Percentiles rank a stretch among this genome's conserved stretches.
These are phyloP conservation scores for Piaya cayana DNA, from an alignment of 2,113 vertebrate genomes.

Conservation along the genomic window DNA sequence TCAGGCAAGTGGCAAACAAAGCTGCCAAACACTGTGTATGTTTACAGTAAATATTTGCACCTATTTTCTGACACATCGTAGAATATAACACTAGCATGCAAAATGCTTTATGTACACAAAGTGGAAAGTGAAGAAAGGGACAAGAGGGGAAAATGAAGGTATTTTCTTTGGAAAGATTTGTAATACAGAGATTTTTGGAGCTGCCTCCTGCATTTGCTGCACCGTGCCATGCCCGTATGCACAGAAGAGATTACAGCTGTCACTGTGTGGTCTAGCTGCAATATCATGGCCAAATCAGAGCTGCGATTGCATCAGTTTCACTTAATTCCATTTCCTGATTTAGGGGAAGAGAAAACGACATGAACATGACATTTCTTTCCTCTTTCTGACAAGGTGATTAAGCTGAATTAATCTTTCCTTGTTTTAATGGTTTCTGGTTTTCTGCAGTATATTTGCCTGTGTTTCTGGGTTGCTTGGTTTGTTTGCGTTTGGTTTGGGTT, in stretches of 20 bases:
- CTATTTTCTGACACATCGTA: not conserved
- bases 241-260: not conserved
- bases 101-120: not conserved
- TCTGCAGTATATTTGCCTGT: not conserved
- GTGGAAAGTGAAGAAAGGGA: not conserved
- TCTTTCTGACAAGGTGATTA: slow-evolving; percentile 4
- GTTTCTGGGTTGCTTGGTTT: not conserved
- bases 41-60: not conserved
- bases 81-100: not conserved
- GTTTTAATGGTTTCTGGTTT: not conserved
- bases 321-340: not conserved
- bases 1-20: not conserved
- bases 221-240: not conserved
- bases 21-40: not conserved
- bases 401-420: not conserved
- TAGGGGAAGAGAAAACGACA: not conserved
- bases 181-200: not conserved
- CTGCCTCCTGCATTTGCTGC: not conserved
- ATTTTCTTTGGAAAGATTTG: not conserved
- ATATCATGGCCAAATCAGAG: not conserved
- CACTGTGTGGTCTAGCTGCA: not conserved
- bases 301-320: not conserved
- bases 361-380: not conserved
- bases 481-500: not conserved
- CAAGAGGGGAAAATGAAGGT: not conserved